Evolutionary conservation across 2,888 invertebrate genomes (phyloP).

Genomic region (Yponomeuta plumbellus): DNA sequence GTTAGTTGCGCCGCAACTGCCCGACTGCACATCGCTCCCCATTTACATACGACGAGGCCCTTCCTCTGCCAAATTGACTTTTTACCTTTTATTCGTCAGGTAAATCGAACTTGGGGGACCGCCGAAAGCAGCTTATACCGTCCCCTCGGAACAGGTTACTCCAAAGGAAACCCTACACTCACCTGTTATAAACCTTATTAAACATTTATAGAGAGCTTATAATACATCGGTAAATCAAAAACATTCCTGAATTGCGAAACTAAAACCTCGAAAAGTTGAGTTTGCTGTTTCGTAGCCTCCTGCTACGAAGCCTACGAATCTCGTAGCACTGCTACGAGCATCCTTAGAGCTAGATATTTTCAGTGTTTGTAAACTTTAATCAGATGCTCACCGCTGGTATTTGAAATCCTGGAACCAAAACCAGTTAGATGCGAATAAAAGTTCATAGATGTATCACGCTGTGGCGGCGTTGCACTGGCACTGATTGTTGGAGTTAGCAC

Average conservation of each 20-base stretch:
- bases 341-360: not conserved
- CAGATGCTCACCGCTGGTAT: conserved; percentile 27
- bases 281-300: not conserved
- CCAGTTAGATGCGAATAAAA: not conserved
- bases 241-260: not conserved
- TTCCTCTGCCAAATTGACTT: conserved; percentile 74
- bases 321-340: conserved; percentile 24
- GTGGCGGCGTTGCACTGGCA: conserved; percentile 52
- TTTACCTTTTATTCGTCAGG: conserved; percentile 74
- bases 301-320: conserved; percentile 32
- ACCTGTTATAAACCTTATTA: conserved; percentile 36
- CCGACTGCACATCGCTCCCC: conserved; percentile 69
- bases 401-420: conserved; percentile 11
- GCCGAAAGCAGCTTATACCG: conserved; percentile 52
- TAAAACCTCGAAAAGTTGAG: not conserved
- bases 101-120: conserved; percentile 65
- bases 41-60: conserved; percentile 72
- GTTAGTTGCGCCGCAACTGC: conserved; percentile 40
- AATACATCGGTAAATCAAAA: conserved; percentile 19
- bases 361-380: not conserved
- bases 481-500: conserved; percentile 46
- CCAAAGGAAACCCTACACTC: conserved; percentile 31
- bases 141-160: conserved; percentile 44
- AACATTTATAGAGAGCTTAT: conserved; percentile 24
- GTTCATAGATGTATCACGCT: conserved; percentile 25